Percentiles rank a stretch among this genome's conserved stretches.
Conservation (phyloP, 2,888 invertebrate species). For the Spisula solida region DNA sequence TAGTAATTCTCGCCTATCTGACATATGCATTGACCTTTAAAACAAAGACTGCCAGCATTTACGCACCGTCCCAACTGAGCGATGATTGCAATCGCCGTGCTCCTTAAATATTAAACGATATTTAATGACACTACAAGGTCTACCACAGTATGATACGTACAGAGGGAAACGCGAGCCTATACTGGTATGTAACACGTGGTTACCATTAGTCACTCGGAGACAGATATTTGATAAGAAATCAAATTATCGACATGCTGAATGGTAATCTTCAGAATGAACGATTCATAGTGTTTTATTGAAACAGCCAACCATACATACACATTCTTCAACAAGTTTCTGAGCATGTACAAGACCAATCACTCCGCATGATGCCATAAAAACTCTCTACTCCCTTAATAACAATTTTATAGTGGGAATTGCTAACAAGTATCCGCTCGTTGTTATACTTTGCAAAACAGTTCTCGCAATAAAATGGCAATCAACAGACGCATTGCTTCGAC, state of each 20-base stretch:
- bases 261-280: not conserved
- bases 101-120: too few species aligned
- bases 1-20: too few species aligned
- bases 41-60: too few species aligned
- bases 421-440: not conserved
- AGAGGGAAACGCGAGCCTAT: not conserved
- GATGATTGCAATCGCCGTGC: too few species aligned
- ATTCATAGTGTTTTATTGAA: not conserved
- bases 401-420: not conserved
- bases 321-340: not conserved
- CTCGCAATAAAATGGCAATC: not conserved
- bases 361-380: not conserved
- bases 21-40: too few species aligned
- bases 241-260: conserved; percentile 5
- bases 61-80: too few species aligned
- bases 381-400: not conserved
- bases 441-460: not conserved
- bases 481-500: not conserved
- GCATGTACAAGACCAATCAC: not conserved
- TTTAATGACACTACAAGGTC: too few species aligned
- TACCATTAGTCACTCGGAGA: not conserved
- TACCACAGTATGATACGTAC: too few species aligned
- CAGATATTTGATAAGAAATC: not conserved
- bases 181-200: not conserved
- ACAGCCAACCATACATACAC: not conserved